Percentiles rank a stretch among this genome's conserved stretches.
Conservation (phyloP, 2,888 invertebrate genomes). For the Pterostichus madidus region DNA sequence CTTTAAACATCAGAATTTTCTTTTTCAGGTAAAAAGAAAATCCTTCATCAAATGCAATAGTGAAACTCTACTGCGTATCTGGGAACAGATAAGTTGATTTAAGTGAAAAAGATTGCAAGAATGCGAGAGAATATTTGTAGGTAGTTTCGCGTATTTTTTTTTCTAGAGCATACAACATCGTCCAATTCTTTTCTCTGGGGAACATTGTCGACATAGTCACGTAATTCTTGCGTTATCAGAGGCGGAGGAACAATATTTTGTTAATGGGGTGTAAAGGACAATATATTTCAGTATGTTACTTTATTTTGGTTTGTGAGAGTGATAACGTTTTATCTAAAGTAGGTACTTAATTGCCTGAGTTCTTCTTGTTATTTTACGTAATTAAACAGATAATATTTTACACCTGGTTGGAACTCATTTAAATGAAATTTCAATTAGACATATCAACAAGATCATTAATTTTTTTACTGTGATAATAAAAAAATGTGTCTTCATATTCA, state of each 20-base stretch:
- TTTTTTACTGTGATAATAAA: background rate
- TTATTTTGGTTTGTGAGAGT: background rate
- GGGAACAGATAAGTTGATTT: conserved; percentile 43
- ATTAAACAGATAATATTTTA: conserved; percentile 28
- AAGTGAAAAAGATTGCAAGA: conserved; percentile 38
- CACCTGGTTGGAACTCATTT: background rate
- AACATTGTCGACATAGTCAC: conserved; percentile 27
- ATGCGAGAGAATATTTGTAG: conserved; percentile 46
- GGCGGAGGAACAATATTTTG: conserved; percentile 21
- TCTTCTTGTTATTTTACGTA: background rate
- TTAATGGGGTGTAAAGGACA: conserved; percentile 27
- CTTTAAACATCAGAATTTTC: background rate
- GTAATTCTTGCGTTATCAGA: conserved; percentile 48
- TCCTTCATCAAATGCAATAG: conserved; percentile 27
- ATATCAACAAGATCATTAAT: too few species aligned
- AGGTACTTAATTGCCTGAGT: background rate
- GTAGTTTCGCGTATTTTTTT: conserved; percentile 43
- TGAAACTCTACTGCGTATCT: conserved; percentile 23
- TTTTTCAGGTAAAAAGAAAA: conserved; percentile 16
- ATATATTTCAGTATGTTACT: conserved; percentile 16
- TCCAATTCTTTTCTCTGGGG: conserved; percentile 44
- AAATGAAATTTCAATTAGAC: conserved; percentile 12
- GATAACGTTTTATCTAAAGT: conserved; percentile 29
- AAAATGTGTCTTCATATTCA: too few species aligned
- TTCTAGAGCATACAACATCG: conserved; percentile 27